Evolutionary conservation across 2,797 vertebrate genomes (phyloP).

Genomic region (Urophycis tenuis): DNA sequence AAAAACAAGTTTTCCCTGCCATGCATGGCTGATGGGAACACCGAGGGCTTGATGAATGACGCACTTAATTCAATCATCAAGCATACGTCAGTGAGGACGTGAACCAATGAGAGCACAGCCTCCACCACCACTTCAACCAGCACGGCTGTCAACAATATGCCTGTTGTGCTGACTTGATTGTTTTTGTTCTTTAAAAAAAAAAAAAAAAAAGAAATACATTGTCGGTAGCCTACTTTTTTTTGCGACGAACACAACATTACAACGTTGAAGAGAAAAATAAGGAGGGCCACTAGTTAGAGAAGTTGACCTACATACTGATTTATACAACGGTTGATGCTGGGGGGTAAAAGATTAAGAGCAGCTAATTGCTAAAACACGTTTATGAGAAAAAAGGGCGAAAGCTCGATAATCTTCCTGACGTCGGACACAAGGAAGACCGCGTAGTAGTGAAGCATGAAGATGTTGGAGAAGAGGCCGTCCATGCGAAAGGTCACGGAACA

Average conservation of each 20-base stretch:
- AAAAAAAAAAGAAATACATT: too few relatives aligned
- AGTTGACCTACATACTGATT: neutral
- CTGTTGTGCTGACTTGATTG: neutral
- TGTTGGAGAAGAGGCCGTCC: slow-evolving; percentile 19
- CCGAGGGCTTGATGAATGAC: too few relatives aligned
- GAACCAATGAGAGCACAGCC: neutral
- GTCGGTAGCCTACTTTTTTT: too few relatives aligned
- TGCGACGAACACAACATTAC: too few relatives aligned
- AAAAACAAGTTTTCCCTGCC: too few relatives aligned
- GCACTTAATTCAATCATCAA: neutral
- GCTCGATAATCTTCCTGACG: neutral
- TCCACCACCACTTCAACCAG: neutral
- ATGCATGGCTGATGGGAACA: too few relatives aligned
- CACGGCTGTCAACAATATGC: neutral
- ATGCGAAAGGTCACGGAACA: slow-evolving; percentile 39
- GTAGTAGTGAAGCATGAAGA: slow-evolving; percentile 32
- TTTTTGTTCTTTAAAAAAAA: too few relatives aligned
- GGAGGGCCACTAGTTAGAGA: neutral
- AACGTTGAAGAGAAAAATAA: too few relatives aligned
- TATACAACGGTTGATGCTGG: neutral
- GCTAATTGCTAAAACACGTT: neutral
- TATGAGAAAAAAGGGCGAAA: neutral
- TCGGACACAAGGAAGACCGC: neutral
- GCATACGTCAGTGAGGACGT: neutral
- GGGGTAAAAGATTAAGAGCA: neutral